Conservation (phyloP, 2,797 vertebrate genomes). For the Lagorchestes hirsutus region DNA sequence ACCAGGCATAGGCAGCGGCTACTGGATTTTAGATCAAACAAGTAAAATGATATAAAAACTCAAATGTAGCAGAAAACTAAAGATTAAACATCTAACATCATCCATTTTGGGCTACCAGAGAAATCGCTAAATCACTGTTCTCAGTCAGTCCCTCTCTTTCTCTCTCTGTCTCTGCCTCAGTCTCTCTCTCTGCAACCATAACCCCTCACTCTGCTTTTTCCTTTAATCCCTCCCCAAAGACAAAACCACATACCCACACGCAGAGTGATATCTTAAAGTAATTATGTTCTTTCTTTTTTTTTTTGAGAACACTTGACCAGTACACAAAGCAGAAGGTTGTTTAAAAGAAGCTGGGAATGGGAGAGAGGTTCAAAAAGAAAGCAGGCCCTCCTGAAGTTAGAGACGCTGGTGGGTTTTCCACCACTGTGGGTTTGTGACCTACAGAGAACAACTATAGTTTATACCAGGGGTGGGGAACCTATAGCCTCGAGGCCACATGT, state of each 20-base stretch:
- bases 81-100: neutral
- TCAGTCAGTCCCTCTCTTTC: neutral
- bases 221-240: neutral
- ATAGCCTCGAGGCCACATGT: too few relatives aligned
- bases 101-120: neutral
- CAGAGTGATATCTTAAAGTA: neutral
- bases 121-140: neutral
- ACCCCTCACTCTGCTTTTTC: neutral
- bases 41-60: neutral
- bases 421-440: neutral
- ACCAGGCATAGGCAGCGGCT: neutral
- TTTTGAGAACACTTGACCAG: neutral
- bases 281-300: neutral
- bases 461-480: neutral
- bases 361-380: neutral
- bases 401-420: neutral
- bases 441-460: neutral
- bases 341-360: neutral
- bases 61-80: neutral
- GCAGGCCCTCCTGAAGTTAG: neutral
- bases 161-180: neutral
- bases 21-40: neutral
- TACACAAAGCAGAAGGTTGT: neutral
- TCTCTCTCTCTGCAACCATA: neutral
- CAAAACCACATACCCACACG: neutral